Base-by-base conservation (phyloP, 1,140 invertebrate genomes). In the Drosophila pachea region DNA sequence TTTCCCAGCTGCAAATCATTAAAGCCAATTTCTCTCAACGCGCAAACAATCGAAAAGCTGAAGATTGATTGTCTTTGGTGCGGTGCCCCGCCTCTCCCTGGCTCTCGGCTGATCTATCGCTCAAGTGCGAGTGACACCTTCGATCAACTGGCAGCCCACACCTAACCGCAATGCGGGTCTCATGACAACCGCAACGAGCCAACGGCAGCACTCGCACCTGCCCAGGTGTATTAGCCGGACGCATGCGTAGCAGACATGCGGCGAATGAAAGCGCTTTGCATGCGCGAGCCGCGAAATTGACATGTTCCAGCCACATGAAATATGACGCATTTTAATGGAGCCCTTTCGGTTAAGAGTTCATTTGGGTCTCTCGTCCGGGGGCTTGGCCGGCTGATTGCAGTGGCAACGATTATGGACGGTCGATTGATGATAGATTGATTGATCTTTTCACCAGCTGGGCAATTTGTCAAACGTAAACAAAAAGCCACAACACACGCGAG, bases 341-440 rank as follows among this genome's bases (percentile, higher is more conserved):
- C 55, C 75, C 78, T 70, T 73, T 29, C 36, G 52, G 55, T 50
- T 50, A 40, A 43, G 61, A 49, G 72, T 75, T 82, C 78, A 75
- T 40, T 22, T 66, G 74, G 65, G 71, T 69, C 58, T 67, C 16
- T 22, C 45, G 55, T 35, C 42, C 31, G 66, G 59, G 55, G 61
- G 67, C 55, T 59, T 81, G 76, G 47, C 52, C 56, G 38, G 56
- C 42, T 60, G 45, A 53, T 43, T 52, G 29, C 62, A 33, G 53
- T 33, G 50, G 35, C 60, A 35, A 33, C 35, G 54, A 38, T 52
- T 58, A 38, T 56, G 67, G 65, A 52, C 55, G 68, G 49, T 84
- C 79, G 81, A 79, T 79, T 78, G 78, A 73, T 84, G 76, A 84
- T 76, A 84, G 76, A 84, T 79, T 84, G 79, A 84, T 83, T 84